Evolutionary conservation across 2,888 invertebrate genomes (phyloP), one percentile per base, ranked within the genome.

Genomic region (Scaptomyza caliginosa): DNA sequence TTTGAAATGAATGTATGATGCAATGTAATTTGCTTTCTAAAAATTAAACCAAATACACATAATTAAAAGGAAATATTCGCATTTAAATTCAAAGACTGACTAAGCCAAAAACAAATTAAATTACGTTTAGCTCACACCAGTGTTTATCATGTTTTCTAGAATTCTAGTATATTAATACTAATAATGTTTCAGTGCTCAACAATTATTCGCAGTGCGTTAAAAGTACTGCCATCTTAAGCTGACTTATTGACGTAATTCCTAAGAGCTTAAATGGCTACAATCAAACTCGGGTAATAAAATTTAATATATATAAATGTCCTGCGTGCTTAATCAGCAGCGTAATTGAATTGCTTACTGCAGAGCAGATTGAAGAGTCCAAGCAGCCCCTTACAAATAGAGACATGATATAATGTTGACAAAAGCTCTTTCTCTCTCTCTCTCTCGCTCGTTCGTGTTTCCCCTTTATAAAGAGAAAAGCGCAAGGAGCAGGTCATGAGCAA

Each of bases 401-500:
- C 43, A 60, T 66, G 56, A 38, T 70, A 60, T 69, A 39, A 40
- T 42, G 50, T 67, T 43, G 67, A 63, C 26, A 67, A 71, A 40
- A n/a, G n/a, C n/a, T n/a, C n/a, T n/a, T n/a, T n/a, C n/a, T n/a
- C n/a, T n/a, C n/a, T n/a, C n/a, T n/a, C n/a, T n/a, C n/a, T n/a
- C n/a, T n/a, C n/a, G n/a, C n/a, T n/a, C n/a, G n/a, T n/a, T n/a
- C n/a, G n/a, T n/a, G n/a, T n/a, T n/a, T n/a, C n/a, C n/a, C n/a
- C n/a, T n/a, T n/a, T 0, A 2, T 32, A 32, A 32, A 32, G 13
- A 7, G 13, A 6, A 16, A 16, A 1, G 11, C 5, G 5, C 2
- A 17, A 13, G 5, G 4, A 38, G 16, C 42, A 52, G 36, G 45
- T 56, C 71, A 56, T 68, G 74, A 77, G 79, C 66, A 77, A 77